Evolutionary conservation across 1,140 invertebrate genomes (phyloP), one percentile per base, ranked within the genome.

Genomic region (Babylonia areolata): DNA sequence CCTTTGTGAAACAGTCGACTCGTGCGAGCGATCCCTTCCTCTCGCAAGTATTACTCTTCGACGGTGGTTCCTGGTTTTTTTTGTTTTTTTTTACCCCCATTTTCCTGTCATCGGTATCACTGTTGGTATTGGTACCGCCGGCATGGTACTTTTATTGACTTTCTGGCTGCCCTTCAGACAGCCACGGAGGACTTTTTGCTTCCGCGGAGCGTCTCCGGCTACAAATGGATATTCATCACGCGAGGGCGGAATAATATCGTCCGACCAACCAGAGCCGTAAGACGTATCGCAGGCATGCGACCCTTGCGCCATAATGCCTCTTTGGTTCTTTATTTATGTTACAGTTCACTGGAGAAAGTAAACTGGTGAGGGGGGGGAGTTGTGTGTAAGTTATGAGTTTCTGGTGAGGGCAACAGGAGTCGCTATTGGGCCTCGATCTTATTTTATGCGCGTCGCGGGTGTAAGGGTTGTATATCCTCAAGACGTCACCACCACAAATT

Each of bases 61-160:
- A 51, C 46, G 46, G 17, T 12, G 46, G 17, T n/a, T n/a, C n/a
- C n/a, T n/a, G n/a, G n/a, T n/a, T 17, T 9, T 51, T 51, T 51
- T 51, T 51, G 9, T 46, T 51, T 3, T 3, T 51, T 51, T 51
- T 17, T 9, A 0, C 46, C 46, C 37, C 20, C 75, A 28, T 37
- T 31, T 23, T 37, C 35, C 37, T 77, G 17, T 40, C 31, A 23
- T 20, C 35, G 28, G 15, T 64, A 23, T 64, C 23, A 12, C 58
- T 23, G 58, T 64, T 64, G 58, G 58, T n/a, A 64, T 64, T 64
- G 28, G 58, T 64, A 64, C 58, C 58, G 58, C 58, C 28, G 58
- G 58, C 58, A 64, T 64, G 58, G 58, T 64, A 64, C 58, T 64
- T 64, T 64, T 64, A 64, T 64, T 64, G 58, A 64, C 58, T 64